Conservation (phyloP, 2,113 vertebrate species). For the Sisor rabdophorus region DNA sequence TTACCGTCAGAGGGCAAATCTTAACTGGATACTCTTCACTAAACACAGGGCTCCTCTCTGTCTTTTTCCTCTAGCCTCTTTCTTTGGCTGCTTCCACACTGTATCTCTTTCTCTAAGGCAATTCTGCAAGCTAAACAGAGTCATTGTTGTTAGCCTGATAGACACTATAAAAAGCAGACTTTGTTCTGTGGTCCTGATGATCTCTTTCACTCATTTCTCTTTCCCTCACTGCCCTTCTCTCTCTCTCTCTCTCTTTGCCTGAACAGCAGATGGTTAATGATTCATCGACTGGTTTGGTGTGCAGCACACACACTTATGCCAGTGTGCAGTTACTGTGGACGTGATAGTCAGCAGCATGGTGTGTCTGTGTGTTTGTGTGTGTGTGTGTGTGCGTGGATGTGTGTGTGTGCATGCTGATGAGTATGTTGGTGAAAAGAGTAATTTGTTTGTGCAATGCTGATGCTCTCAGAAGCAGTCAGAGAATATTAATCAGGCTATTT, state of each 20-base stretch:
- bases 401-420: slow-evolving; percentile 6
- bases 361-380: slow-evolving; percentile 23
- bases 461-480: slow-evolving; percentile 28
- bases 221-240: slow-evolving; percentile 34
- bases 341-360: slow-evolving; percentile 47
- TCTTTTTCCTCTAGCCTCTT: not conserved
- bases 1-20: slow-evolving; percentile 34
- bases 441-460: slow-evolving; percentile 41
- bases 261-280: slow-evolving; percentile 69
- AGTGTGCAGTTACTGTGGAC: slow-evolving; percentile 55
- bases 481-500: slow-evolving; percentile 42
- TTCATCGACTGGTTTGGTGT: slow-evolving; percentile 59
- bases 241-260: slow-evolving; percentile 25
- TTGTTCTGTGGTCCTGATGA: slow-evolving; percentile 53
- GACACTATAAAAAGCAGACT: slow-evolving; percentile 63
- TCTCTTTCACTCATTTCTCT: slow-evolving; percentile 32
- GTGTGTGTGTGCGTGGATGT: slow-evolving; percentile 29
- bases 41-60: slow-evolving; percentile 24
- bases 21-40: slow-evolving; percentile 21
- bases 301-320: slow-evolving; percentile 56
- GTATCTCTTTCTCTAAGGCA: slow-evolving; percentile 16
- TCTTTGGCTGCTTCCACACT: slow-evolving; percentile 4
- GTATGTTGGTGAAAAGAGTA: slow-evolving; percentile 21
- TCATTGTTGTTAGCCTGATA: slow-evolving; percentile 62
- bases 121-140: slow-evolving; percentile 56